Base-by-base conservation (phyloP, 1,140 invertebrate genomes). In the Pygmarrhopalites habei region DNA sequence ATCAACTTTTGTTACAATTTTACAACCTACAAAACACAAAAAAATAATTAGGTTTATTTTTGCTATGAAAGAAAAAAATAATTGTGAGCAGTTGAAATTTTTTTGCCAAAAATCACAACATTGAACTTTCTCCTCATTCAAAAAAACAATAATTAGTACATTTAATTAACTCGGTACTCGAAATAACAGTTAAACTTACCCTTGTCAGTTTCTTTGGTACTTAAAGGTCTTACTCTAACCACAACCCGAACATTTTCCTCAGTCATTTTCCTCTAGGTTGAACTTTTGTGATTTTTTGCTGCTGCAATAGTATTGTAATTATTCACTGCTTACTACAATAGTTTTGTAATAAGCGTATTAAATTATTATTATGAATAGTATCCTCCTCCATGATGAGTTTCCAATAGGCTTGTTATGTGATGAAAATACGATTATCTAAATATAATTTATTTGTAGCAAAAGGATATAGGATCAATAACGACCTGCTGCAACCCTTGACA, bases 181-280 rank as follows among this genome's bases (percentile, higher is more conserved):
- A 25, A 14, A 17, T 12, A 25, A 17, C 23, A 52, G 4, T 14
- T 52, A 7, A 28, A 10, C 5, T 23, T 52, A 56, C 53, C 53
- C 32, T 81, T 79, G 46, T 83, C 77, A 63, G 85, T 78, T 76
- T 95, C 92, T 70, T 85, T 83, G 72, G 85, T 83, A 74, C 85
- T 91, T 73, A 94, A 81, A 0, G 93, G 93, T 58, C 93, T 82
- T 64, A 92, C 85, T 62, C 93, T 80, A 19, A 95, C 87, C 28
- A 92, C 89, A 32, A 95, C 92, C 63, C 88, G 82, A 44, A 82
- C 80, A 72, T 82, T 83, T 64, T 82, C 81, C 55, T 64, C 66
- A 26, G 35, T 35, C 35, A 35, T 35, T 55, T 28, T 55, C n/a
- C n/a, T n/a, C n/a, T n/a, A n/a, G n/a, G n/a, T n/a, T n/a, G n/a